Evolutionary conservation across 2,797 vertebrate genomes (phyloP).

Genomic region (Anguilla obscura): DNA sequence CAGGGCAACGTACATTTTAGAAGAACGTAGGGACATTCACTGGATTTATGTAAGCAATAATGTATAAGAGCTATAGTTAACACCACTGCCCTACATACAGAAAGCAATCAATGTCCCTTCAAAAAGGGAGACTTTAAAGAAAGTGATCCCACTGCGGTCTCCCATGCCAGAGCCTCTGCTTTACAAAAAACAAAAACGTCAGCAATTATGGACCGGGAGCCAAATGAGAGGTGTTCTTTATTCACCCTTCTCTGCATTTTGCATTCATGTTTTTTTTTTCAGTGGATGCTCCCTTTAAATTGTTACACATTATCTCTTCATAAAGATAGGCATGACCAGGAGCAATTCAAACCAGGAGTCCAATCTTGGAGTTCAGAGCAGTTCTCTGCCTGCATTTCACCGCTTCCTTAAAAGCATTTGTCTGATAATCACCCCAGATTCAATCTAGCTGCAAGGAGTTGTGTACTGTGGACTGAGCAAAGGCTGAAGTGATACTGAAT

Average conservation of each 20-base stretch:
- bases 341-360: not conserved
- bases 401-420: not conserved
- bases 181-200: not conserved
- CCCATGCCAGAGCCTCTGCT: not conserved
- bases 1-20: not conserved
- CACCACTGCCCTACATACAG: not conserved
- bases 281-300: not conserved
- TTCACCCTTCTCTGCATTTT: not conserved
- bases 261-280: not conserved
- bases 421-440: not conserved
- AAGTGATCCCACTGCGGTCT: not conserved
- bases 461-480: not conserved
- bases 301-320: not conserved
- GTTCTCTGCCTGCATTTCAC: not conserved
- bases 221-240: not conserved
- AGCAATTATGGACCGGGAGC: no score
- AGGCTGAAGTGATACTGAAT: not conserved
- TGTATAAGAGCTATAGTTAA: constrained; percentile 1
- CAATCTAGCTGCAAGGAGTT: not conserved
- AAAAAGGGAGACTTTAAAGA: not conserved
- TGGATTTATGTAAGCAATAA: not conserved
- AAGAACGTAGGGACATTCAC: not conserved
- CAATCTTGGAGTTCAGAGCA: not conserved
- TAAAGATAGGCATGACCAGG: not conserved
- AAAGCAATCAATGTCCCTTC: constrained; percentile 1